Percentiles rank a stretch among this genome's conserved stretches.
Conservation (phyloP, 2,888 invertebrate genomes). For the Strigamia crassipes region DNA sequence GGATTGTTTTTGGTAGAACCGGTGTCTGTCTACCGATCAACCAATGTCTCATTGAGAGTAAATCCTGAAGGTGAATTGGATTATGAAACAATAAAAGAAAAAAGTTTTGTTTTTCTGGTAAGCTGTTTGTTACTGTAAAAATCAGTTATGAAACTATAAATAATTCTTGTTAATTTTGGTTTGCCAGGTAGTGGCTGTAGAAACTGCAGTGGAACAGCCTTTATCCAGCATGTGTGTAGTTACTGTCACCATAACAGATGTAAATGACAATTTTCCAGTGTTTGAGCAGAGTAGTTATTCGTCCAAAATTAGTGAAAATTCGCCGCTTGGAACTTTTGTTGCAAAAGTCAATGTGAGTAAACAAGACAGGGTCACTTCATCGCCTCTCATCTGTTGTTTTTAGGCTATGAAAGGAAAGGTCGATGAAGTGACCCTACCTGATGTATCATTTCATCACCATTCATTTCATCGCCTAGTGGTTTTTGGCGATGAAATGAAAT, state of each 20-base stretch:
- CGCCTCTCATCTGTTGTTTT: too few relatives aligned
- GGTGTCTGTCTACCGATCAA: not conserved
- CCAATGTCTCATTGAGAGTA: not conserved
- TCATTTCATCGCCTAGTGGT: too few relatives aligned
- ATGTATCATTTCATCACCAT: too few relatives aligned
- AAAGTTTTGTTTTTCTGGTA: slow-evolving; percentile 18
- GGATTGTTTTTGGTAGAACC: slow-evolving; percentile 25
- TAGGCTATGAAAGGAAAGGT: too few relatives aligned
- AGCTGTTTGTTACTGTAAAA: not conserved
- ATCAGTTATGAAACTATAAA: not conserved
- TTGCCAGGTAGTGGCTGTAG: not conserved
- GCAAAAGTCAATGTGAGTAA: not conserved
- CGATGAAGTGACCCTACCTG: too few relatives aligned
- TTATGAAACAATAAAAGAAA: slow-evolving; percentile 3
- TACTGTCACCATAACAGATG: slow-evolving; percentile 82
- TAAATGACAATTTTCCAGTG: slow-evolving; percentile 84
- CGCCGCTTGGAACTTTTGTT: slow-evolving; percentile 70
- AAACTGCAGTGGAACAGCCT: not conserved
- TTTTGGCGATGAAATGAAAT: too few relatives aligned
- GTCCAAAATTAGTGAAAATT: slow-evolving; percentile 80
- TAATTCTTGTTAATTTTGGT: too few relatives aligned
- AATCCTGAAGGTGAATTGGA: slow-evolving; percentile 12
- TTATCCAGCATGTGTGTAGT: slow-evolving; percentile 59
- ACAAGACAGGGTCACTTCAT: too few relatives aligned
- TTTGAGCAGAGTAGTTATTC: slow-evolving; percentile 82